Evolutionary conservation across 2,888 invertebrate genomes (phyloP).

Genomic region (Latrodectus hesperus): DNA sequence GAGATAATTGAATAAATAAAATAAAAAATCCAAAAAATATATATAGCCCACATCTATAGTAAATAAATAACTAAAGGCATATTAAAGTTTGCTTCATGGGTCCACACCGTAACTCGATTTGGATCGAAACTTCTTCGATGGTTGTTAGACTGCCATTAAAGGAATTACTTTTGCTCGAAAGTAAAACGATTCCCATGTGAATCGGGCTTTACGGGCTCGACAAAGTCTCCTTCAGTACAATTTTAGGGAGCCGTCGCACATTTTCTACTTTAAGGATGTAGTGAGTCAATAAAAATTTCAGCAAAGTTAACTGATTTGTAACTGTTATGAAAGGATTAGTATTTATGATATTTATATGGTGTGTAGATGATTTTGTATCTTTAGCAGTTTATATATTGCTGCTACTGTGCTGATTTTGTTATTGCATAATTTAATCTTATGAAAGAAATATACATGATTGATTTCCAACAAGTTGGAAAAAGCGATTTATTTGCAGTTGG

Average conservation of each 20-base stretch:
- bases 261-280: constrained; percentile 56
- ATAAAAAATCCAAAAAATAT: constrained; percentile 44
- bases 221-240: constrained; percentile 45
- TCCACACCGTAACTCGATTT: constrained; percentile 46
- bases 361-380: too few relatives aligned
- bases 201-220: constrained; percentile 47
- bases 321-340: too few relatives aligned
- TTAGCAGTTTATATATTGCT: too few relatives aligned
- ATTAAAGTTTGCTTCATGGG: constrained; percentile 46
- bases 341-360: too few relatives aligned
- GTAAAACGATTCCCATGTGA: constrained; percentile 55
- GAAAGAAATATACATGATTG: too few relatives aligned
- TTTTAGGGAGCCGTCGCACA: constrained; percentile 62
- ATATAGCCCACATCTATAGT: constrained; percentile 53
- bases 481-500: too few relatives aligned
- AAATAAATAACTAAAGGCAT: constrained; percentile 64
- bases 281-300: too few relatives aligned
- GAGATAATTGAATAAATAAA: constrained; percentile 59
- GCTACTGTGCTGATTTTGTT: too few relatives aligned
- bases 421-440: too few relatives aligned
- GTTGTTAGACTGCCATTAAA: constrained; percentile 63
- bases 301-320: too few relatives aligned
- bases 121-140: constrained; percentile 41
- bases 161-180: constrained; percentile 59
- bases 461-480: too few relatives aligned